Base-by-base conservation (phyloP, 2,113 vertebrate species). In the Buteo buteo region DNA sequence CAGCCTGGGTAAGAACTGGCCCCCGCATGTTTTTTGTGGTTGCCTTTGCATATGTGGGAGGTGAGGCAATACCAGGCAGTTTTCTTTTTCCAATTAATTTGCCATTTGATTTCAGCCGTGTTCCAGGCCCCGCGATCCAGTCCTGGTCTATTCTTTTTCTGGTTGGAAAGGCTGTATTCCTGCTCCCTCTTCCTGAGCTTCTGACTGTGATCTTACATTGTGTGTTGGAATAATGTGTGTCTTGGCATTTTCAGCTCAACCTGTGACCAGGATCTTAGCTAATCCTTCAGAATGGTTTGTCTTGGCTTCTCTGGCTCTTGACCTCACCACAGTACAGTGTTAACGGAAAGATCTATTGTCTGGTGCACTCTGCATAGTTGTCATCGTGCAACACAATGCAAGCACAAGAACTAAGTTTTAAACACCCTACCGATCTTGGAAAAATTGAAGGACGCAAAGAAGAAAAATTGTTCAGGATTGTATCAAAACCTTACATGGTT, bases 61-160 rank as follows among this genome's bases (percentile, higher is more conserved):
- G 24, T 54, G 64, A 70, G 49, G 54, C 55, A 42, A 34, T 38
- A 22, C 16, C 69, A 61, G 31, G 40, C 26, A 38, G n/a, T 76
- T 86, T 49, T 24, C 25, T 59, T 61, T 57, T 38, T 28, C 26
- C 4, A 1, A 29, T 64, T 49, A 58, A 58, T 64, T 81, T 49
- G 54, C 42, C 14, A 3, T 87, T 87, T 49, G 12, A 58, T 77
- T 84, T 50, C 18, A 58, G 28, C 70, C 7, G 2, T 19, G 61
- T 57, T 74, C 44, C 66, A 38, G 5, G 0, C 36, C 10, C 18
- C 1, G 0, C 14, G 40, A 42, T 65, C 50, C n/a, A 31, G n/a
- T 29, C 38, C 76, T 6, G 2, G 22, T 21, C 15, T 42, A 4
- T 14, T 61, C 40, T 73, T 66, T 57, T 24, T 77, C 66, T 32